Base-by-base conservation (phyloP, 2,113 vertebrate genomes). In the Scortum barcoo region DNA sequence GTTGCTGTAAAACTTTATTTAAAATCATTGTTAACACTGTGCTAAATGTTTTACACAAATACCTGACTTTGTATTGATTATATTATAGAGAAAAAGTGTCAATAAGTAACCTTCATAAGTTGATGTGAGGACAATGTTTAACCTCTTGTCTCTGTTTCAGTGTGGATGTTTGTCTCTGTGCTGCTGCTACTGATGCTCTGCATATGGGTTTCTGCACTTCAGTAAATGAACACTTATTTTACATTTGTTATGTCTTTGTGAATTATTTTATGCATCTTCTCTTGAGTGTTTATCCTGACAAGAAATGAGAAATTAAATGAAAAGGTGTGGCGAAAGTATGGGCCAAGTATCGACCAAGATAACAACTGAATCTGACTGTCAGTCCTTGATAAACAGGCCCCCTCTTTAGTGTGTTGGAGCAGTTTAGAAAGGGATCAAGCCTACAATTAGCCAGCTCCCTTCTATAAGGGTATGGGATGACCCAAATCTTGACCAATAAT, bases 131-230 rank as follows among this genome's bases (percentile, higher is more conserved):
- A 48, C 16, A 1, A 28, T 38, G 16, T 24, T 54, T 60, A 61
- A 61, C 44, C 19, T 61, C 44, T 58, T 24, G 17, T 72, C 28
- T 69, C 36, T 3, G 40, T 71, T 77, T 72, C 33, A 58, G 67
- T 7, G n/a, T 58, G 60, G 40, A 60, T 1, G 0, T 16, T 44
- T 8, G 30, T 72, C 67, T 68, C 44, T 20, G 1, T 69, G 16
- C 24, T 54, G 33, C 62, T 51, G 2, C 44, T 61, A 22, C 57
- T 67, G 42, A 51, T 40, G 19, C 53, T 80, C 28, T 30, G 38
- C 40, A n/a, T 17, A 17, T 38, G 13, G 2, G 19, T 42, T 24
- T 60, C 46, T 62, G 17, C n/a, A 36, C 38, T 48, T 2, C 36
- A 76, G 70, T 36, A 74, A 82, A 70, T 70, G 3, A 76, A 36